A percentile compares a stretch with the other conserved stretches of the same genome.
Evolutionary conservation across 2,113 vertebrate species (phyloP).

Genomic region (Calyptomena viridis): DNA sequence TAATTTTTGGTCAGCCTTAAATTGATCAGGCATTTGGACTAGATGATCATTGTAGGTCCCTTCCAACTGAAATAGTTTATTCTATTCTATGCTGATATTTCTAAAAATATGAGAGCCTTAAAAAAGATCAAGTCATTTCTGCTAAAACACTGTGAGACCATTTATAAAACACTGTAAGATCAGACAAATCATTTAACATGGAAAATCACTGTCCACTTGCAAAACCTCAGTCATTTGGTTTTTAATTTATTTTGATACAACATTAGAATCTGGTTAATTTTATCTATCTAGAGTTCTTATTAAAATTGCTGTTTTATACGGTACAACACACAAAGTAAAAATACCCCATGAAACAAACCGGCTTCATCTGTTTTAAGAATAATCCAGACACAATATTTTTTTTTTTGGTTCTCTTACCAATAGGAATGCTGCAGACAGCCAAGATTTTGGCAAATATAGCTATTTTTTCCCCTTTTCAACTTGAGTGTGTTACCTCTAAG

Average conservation of each 20-base stretch:
- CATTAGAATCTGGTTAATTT: neutral
- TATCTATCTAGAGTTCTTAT: neutral
- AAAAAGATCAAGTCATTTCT: neutral
- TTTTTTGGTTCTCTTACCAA: neutral
- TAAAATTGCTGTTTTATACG: neutral
- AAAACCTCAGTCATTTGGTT: neutral
- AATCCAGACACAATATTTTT: neutral
- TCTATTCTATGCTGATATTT: neutral
- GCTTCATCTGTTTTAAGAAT: neutral
- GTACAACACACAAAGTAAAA: neutral
- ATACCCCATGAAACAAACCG: neutral
- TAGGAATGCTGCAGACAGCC: neutral
- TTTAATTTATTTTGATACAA: neutral
- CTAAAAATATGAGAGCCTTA: neutral
- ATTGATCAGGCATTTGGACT: neutral
- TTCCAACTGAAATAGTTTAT: neutral
- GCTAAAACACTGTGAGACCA: neutral
- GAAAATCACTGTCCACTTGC: neutral
- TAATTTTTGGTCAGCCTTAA: neutral
- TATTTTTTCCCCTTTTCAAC: neutral
- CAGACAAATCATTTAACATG: neutral
- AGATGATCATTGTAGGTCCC: neutral
- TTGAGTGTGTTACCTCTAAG: neutral
- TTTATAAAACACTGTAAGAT: neutral
- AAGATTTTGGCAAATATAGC: neutral